Base-by-base conservation (phyloP, 2,113 vertebrate species). In the Myiopsitta monachus region DNA sequence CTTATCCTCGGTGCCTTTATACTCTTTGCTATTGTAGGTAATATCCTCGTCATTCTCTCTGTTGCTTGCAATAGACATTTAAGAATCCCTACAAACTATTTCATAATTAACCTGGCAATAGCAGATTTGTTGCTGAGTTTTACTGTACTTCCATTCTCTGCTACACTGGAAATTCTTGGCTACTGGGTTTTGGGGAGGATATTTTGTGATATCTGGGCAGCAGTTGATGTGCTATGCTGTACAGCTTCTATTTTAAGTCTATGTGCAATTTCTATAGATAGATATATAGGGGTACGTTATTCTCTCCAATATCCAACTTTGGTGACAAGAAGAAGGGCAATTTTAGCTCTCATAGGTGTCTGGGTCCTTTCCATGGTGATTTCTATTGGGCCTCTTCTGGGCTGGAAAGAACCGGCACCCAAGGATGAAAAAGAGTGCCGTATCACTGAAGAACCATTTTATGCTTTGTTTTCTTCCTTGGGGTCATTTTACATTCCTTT, bases 401-500 rank as follows among this genome's bases (percentile, higher is more conserved):
- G 99, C 7, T 99, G 99, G 99, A 99, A 99, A 94, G 98, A 99
- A 93, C 98, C 99, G 6, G 98, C 98, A 23, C 98, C 98, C 33
- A 98, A 98, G 12, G 98, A 99, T 24, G 99, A 99, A 82, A 98
- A 97, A 41, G 98, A 98, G 83, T 99, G 99, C 39, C 97, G 97
- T 24, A 99, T 99, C 96, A 99, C 99, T 0, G 99, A 99, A 96
- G 99, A 99, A 93, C 98, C 99, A 8, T 99, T 99, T 98, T 99
- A 99, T 22, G 99, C 99, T 67, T 98, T 99, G 81, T 99, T 99
- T 96, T 99, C 99, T 49, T 99, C 99, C 27, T 98, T 99, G 96
- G 99, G 99, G n/a, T 99, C 99, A 66, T 99, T 99, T 94, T 99
- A 99, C 95, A 99, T 99, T 95, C 99, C 99, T 1, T 94, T 99